Conservation (phyloP, 2,888 invertebrate species). For the Dicranocentrus wangi region DNA sequence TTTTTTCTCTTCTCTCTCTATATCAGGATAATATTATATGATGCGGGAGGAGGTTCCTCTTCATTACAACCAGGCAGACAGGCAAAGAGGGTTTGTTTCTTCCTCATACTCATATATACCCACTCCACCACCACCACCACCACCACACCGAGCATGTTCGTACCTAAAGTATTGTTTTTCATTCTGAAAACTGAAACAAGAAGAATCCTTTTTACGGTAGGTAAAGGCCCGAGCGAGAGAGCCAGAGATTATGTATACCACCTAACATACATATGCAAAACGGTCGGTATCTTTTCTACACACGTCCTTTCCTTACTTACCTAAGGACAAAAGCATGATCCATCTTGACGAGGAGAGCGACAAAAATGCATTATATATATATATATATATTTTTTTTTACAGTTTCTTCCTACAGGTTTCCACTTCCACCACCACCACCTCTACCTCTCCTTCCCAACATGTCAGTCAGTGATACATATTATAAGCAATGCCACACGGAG, state of each 20-base stretch:
- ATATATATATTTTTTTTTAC: neutral
- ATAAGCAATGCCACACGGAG: neutral
- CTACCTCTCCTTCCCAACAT: no score
- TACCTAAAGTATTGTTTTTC: neutral
- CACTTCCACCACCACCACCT: no score
- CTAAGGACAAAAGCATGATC: no score
- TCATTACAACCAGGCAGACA: no score
- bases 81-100: neutral
- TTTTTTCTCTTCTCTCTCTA: no score
- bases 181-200: neutral
- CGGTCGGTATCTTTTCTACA: neutral
- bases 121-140: neutral
- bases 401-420: no score
- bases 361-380: neutral
- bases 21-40: no score
- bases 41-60: no score
- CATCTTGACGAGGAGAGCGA: no score
- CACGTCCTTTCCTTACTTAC: no score
- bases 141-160: neutral
- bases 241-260: no score
- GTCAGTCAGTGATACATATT: neutral
- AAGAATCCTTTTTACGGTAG: neutral
- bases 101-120: neutral
- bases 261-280: no score
- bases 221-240: constrained; percentile 2